Evolutionary conservation across 1,140 invertebrate species (phyloP).

Genomic region (Aphaenogaster ashmeadi): DNA sequence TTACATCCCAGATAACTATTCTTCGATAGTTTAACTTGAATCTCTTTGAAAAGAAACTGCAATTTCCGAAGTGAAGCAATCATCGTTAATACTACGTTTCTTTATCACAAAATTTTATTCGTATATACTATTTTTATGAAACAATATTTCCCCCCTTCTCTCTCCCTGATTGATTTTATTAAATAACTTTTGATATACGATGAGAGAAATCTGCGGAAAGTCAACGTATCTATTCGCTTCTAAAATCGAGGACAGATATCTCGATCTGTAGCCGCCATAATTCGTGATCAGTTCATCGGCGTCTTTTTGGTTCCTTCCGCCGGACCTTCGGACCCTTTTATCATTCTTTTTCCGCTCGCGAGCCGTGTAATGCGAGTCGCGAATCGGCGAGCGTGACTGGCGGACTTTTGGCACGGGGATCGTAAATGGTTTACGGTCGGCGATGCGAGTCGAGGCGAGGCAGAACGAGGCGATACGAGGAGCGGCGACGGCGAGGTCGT

Average conservation of each 20-base stretch:
- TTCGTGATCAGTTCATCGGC: slow-evolving; percentile 19
- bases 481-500: slow-evolving; percentile 73
- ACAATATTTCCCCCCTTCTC: not conserved
- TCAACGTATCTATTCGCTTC: not conserved
- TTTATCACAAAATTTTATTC: not conserved
- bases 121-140: not conserved
- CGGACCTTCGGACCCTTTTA: not conserved
- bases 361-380: slow-evolving; percentile 49
- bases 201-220: not conserved
- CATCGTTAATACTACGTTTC: not conserved
- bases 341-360: slow-evolving; percentile 45
- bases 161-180: not conserved
- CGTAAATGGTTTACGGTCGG: slow-evolving; percentile 80
- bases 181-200: not conserved
- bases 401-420: slow-evolving; percentile 76
- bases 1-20: not conserved
- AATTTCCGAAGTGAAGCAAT: not conserved
- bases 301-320: slow-evolving; percentile 1
- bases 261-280: not conserved
- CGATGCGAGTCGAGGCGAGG: slow-evolving; percentile 73
- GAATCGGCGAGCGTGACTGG: slow-evolving; percentile 78
- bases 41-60: not conserved
- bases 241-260: not conserved
- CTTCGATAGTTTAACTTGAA: not conserved
- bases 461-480: slow-evolving; percentile 79